Percentiles rank a stretch among this genome's conserved stretches.
Evolutionary conservation across 2,888 invertebrate species (phyloP).

Genomic region (Pristionchus maxplancki): DNA sequence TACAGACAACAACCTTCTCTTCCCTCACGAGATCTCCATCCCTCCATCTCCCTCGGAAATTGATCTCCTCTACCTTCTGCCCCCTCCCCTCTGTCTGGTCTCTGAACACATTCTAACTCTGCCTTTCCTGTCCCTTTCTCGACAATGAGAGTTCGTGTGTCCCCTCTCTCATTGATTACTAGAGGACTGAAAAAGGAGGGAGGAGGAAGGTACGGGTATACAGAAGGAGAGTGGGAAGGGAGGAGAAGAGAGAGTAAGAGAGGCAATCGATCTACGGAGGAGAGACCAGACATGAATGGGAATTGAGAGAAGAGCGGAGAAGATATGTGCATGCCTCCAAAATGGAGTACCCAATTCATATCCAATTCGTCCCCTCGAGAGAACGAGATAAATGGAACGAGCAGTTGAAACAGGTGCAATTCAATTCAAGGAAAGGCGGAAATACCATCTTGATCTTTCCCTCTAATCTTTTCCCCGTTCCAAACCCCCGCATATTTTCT

Average conservation of each 20-base stretch:
- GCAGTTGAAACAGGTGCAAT: not conserved
- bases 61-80: no score
- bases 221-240: not conserved
- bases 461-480: not conserved
- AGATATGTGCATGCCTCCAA: not conserved
- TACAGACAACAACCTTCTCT: conserved; percentile 32
- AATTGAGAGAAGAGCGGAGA: conserved; percentile 12
- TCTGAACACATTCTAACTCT: not conserved
- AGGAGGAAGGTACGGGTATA: not conserved
- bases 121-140: not conserved
- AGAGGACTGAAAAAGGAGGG: not conserved
- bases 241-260: conserved; percentile 7
- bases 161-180: not conserved
- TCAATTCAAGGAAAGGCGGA: not conserved
- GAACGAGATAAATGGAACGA: not conserved
- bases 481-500: not conserved
- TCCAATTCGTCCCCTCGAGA: not conserved
- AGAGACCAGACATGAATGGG: conserved; percentile 13
- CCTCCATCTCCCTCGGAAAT: not conserved
- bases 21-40: not conserved
- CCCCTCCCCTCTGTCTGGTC: no score
- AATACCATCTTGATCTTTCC: not conserved
- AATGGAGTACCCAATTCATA: not conserved
- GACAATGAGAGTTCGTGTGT: not conserved
- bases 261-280: not conserved